Evolutionary conservation across 2,113 vertebrate genomes (phyloP).

Genomic region (Antechinus flavipes): DNA sequence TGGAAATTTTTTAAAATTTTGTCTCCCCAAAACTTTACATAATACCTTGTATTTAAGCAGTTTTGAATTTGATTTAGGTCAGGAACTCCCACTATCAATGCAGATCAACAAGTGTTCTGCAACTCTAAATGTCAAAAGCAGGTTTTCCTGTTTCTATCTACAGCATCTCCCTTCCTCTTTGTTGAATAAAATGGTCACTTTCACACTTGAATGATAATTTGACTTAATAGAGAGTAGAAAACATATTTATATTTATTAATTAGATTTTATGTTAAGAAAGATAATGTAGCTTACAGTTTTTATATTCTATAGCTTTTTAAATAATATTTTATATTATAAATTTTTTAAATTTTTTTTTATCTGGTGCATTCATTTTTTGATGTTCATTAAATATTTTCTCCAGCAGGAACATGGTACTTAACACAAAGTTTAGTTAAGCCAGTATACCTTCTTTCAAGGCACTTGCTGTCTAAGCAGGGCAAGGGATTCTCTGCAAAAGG

Average conservation of each 20-base stretch:
- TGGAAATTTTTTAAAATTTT: not conserved
- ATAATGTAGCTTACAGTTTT: not conserved
- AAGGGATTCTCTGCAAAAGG: not conserved
- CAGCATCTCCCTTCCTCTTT: not conserved
- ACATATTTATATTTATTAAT: not conserved
- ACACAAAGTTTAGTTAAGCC: not conserved
- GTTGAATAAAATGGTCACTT: not conserved
- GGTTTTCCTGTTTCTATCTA: not conserved
- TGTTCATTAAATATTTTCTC: not conserved
- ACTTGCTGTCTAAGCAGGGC: not conserved
- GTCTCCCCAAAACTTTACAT: not conserved
- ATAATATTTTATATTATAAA: no score
- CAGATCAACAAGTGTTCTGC: not conserved
- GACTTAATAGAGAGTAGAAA: not conserved
- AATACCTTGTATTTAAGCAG: not conserved
- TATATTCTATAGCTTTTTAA: no score
- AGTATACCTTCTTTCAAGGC: not conserved
- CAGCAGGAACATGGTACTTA: not conserved
- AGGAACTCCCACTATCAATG: not conserved
- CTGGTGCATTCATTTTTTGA: not conserved
- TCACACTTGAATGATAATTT: not conserved
- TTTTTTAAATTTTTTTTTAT: not conserved
- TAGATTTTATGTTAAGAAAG: conserved; percentile 15
- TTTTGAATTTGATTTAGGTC: not conserved
- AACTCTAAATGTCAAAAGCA: not conserved